phyloP scores from a whole-genome alignment of 2,113 vertebrate genomes.

The Pteropus alecto region DNA sequence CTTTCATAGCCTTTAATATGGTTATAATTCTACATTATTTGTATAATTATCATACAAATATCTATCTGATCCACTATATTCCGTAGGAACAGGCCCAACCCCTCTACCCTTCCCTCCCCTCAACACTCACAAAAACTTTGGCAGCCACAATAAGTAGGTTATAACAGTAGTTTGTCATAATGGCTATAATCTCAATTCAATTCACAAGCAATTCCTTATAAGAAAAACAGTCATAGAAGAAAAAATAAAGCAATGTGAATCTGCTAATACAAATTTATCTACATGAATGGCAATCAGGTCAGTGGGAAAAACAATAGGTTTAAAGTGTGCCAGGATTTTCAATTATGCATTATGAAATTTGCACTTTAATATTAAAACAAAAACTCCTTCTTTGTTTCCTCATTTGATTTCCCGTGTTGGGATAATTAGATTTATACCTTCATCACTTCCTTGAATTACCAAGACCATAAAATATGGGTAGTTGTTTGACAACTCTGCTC shows the following conservation, averaged over 20 bases:
- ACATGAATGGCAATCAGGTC: neutral
- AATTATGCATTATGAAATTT: constrained; percentile 2
- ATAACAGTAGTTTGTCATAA: neutral
- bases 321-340: neutral
- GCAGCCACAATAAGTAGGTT: neutral
- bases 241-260: constrained; percentile 11
- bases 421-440: neutral
- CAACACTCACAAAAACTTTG: neutral
- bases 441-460: neutral
- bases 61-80: neutral
- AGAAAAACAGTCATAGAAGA: neutral
- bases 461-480: neutral
- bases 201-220: neutral
- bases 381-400: neutral
- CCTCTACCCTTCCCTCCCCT: too few species aligned
- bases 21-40: neutral
- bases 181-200: neutral
- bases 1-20: neutral
- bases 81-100: neutral
- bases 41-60: constrained; percentile 2
- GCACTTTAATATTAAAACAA: constrained; percentile 27
- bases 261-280: constrained; percentile 1
- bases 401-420: neutral
- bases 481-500: neutral
- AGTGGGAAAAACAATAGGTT: neutral